Base-by-base conservation (phyloP, 1,140 invertebrate species). In the Monomorium pharaonis region DNA sequence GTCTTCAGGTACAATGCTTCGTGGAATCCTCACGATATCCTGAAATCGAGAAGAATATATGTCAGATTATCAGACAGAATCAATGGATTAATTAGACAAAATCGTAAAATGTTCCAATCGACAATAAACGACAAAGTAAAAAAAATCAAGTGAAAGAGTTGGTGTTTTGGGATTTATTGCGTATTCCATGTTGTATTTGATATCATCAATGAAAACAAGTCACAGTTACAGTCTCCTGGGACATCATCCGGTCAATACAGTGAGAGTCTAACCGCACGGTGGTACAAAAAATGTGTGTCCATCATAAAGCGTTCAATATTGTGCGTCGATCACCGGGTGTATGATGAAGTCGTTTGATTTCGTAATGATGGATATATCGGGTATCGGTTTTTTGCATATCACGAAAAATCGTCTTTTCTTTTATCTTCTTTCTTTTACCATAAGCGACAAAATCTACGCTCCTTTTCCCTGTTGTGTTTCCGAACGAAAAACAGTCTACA, bases 1-100 rank as follows among this genome's bases (percentile, higher is more conserved):
- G 94, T 93, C 92, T 90, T 95, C 94, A 94, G 94, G 94, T 95
- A 95, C 94, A 54, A 54, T 89, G 84, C 87, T 90, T 88, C 84
- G 86, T 89, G 88, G 87, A 90, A 90, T 91, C 90, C 91, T 77
- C 87, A 80, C 81, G 80, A 47, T 86, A 83, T 88, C 92, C 94
- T 95, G 94, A 92, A 95, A 95, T 89, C 88, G 86, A 93, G 92
- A 94, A 92, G 62, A 87, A 77, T 51, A 49, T 6, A 88, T 69
- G 27, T 90, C 37, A 90, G 54, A 49, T 51, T 16, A 51, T 44
- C 47, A 51, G 1, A 30, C n/a, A 67, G 9, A 9, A 63, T 54
- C 12, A 72, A 12, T 72, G 3, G 12, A 54, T 2, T 5, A 44
- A 4, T n/a, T n/a, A 54, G 37, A 54, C 16, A 54, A 65, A 84